phyloP scores from a whole-genome alignment of 2,113 vertebrate genomes.

The Reinhardtius hippoglossoides region DNA sequence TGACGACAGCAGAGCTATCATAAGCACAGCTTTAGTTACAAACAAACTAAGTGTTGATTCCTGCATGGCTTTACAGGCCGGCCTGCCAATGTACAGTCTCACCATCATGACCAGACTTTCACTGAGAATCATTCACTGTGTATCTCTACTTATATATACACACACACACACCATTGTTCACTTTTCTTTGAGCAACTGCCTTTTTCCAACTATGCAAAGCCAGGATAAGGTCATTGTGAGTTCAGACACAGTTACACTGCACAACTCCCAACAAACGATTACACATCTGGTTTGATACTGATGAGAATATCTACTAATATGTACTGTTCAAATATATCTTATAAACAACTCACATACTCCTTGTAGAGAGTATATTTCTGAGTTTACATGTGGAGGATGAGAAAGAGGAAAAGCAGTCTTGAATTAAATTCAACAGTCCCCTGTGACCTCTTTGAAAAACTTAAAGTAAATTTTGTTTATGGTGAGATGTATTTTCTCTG shows the following conservation, averaged over 20 bases:
- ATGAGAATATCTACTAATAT: neutral
- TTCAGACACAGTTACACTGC: neutral
- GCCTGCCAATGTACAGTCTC: neutral
- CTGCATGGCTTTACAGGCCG: neutral
- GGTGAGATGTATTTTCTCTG: too few species aligned
- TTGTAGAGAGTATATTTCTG: neutral
- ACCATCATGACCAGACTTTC: neutral
- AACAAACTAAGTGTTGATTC: conserved; percentile 25
- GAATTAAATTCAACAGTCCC: neutral
- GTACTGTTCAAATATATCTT: neutral
- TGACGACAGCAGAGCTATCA: conserved; percentile 60
- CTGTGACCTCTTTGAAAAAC: neutral
- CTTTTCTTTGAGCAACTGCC: neutral
- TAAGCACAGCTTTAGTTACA: conserved; percentile 48
- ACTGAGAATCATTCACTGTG: neutral
- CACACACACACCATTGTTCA: neutral
- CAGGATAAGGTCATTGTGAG: neutral
- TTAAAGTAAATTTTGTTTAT: neutral
- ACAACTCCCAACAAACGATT: too few species aligned
- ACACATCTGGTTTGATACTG: neutral
- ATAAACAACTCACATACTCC: neutral
- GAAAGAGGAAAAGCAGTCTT: neutral
- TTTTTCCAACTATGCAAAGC: neutral
- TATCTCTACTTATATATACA: neutral
- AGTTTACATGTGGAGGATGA: neutral